A percentile compares a stretch with the other conserved stretches of the same genome.
Evolutionary conservation across 2,113 vertebrate genomes (phyloP).

Genomic region (Siniperca chuatsi): DNA sequence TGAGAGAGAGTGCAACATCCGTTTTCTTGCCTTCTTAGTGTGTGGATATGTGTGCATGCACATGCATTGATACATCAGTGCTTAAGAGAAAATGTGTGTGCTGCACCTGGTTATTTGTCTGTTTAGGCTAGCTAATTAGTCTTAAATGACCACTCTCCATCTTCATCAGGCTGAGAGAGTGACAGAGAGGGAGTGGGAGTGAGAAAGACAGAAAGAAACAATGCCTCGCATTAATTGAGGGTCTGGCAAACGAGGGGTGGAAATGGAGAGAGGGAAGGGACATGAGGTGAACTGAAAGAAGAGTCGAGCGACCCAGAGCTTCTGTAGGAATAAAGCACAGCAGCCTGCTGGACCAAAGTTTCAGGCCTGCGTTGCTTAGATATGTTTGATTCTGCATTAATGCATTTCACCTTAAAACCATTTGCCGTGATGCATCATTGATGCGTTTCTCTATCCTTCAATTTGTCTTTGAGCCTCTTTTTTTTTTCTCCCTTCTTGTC

Average conservation of each 20-base stretch:
- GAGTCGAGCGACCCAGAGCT: slow-evolving; percentile 7
- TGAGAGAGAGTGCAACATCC: background rate
- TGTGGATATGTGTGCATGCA: background rate
- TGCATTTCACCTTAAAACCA: slow-evolving; percentile 6
- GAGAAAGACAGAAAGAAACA: slow-evolving; percentile 45
- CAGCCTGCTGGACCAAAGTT: slow-evolving; percentile 25
- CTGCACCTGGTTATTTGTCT: slow-evolving; percentile 67
- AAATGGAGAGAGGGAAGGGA: slow-evolving; percentile 23
- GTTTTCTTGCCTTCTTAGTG: background rate
- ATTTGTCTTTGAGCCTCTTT: slow-evolving; percentile 28
- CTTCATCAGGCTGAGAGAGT: slow-evolving; percentile 64
- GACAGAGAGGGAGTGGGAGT: slow-evolving; percentile 32
- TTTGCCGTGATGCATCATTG: slow-evolving; percentile 12
- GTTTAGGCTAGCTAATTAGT: slow-evolving; percentile 67
- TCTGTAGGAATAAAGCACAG: slow-evolving; percentile 20
- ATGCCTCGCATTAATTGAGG: slow-evolving; percentile 52
- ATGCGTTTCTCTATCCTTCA: slow-evolving; percentile 27
- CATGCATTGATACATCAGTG: slow-evolving; percentile 8
- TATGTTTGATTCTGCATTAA: slow-evolving; percentile 41
- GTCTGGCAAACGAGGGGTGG: slow-evolving; percentile 48
- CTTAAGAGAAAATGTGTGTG: slow-evolving; percentile 17
- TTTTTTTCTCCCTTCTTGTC: slow-evolving; percentile 3
- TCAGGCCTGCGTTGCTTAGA: slow-evolving; percentile 44
- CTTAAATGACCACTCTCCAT: slow-evolving; percentile 74
- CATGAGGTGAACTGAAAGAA: slow-evolving; percentile 57